Evolutionary conservation across 2,888 invertebrate genomes (phyloP), one percentile per base, ranked within the genome.

Genomic region (Stenolophus ochropezus): DNA sequence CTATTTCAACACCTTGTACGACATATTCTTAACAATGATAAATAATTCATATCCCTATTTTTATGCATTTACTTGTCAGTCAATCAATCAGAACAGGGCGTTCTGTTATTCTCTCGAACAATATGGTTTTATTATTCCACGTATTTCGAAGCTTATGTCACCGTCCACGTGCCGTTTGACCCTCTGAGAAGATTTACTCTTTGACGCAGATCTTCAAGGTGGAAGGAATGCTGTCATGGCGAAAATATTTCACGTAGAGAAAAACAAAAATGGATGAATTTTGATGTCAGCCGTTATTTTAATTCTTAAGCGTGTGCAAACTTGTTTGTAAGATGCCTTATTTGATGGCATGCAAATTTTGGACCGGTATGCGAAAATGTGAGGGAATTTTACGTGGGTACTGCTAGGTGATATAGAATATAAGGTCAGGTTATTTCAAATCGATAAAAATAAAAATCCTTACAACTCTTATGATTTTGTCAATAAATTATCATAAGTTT

Each of bases 221-320:
- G 14, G 4, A 25, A 61, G n/a, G 25, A 61, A 11, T 0, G 18
- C 11, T 4, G n/a, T 61, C 61, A 56, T 56, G 23, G n/a, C n/a
- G 14, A 61, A 61, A 61, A 61, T 61, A 61, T 61, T 61, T 61
- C 58, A 58, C 23, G 20, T 58, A 58, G 2, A 4, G 14, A 3
- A 23, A 21, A 61, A 25, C 56, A 11, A 25, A 61, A 61, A 61
- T 61, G 23, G 61, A 25, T 61, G 61, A 61, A 23, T 8, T 23
- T 61, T 61, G 25, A 61, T 61, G 58, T 58, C 58, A 58, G n/a
- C 61, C 23, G 61, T 61, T 61, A 61, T 61, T 61, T 61, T 61
- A 61, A 61, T 61, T 61, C 61, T 61, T 61, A 61, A 14, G 61
- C 61, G 14, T 61, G 14, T 23, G 14, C 23, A 25, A 25, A 61